Evolutionary conservation across 2,888 invertebrate genomes (phyloP), one percentile per base, ranked within the genome.

Genomic region (Leptopilina syphax): DNA sequence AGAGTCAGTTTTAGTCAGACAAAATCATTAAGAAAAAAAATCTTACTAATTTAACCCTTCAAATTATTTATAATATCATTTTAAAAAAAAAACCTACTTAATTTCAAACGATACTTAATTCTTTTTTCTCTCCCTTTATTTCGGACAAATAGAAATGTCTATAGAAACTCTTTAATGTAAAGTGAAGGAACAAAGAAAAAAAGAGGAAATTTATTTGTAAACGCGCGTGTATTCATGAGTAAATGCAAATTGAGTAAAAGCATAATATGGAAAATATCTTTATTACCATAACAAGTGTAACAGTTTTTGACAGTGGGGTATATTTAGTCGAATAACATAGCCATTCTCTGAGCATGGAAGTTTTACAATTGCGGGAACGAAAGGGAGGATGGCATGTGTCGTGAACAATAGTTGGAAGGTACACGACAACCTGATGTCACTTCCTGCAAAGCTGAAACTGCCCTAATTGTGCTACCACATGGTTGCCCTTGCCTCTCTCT

Each of bases 371-470:
- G 57, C 57, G 18, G 41, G 73, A 41, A 73, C 65, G 65, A 77
- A 65, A 60, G 79, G 83, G 80, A 83, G 85, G 85, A 85, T 86
- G 84, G 86, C 86, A 87, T 86, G 87, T 86, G 87, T 87, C 87
- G 87, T 78, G 86, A 87, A 87, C 87, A 87, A 87, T 87, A 83
- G 87, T 84, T 86, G 81, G 81, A 86, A 86, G 86, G 86, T 86
- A 87, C 85, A 86, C 85, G 83, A 86, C 87, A 87, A 86, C 87
- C 86, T 86, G 86, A 87, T 86, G 86, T 87, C 87, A 87, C 87
- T 87, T 87, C 87, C 87, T 87, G 86, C 86, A 85, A 85, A 81
- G 84, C 83, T 83, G 86, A 86, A 87, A 87, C 86, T 84, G 84
- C 85, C 86, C 87, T 87, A 87, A 87, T 87, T 87, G 87, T 87